Conservation (phyloP, 1,140 invertebrate species). For the Cheumatopsyche charites region DNA sequence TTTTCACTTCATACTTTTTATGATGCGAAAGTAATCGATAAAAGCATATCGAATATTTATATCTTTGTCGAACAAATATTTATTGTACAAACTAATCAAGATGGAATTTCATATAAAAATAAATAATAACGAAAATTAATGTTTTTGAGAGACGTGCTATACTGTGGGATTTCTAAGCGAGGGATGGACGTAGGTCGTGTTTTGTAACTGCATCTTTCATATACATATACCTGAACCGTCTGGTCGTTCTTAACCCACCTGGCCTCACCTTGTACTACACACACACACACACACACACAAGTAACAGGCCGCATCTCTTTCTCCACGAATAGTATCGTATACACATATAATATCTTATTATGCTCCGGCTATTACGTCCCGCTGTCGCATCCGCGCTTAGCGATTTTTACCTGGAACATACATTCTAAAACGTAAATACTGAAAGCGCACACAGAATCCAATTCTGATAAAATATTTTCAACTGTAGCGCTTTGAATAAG, state of each 20-base stretch:
- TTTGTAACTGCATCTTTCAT: constrained; percentile 1
- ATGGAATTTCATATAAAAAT: too few relatives aligned
- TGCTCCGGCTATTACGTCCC: constrained; percentile 5
- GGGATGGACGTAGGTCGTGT: not conserved
- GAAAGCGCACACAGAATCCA: not conserved
- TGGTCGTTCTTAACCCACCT: constrained; percentile 9
- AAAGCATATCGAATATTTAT: too few relatives aligned
- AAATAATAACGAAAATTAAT: too few relatives aligned
- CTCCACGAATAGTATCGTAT: too few relatives aligned
- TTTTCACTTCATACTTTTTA: too few relatives aligned
- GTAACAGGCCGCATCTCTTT: not conserved
- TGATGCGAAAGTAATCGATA: too few relatives aligned
- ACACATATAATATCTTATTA: too few relatives aligned
- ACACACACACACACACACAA: not conserved
- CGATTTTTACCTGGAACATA: constrained; percentile 9
- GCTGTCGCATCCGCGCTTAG: constrained; percentile 4
- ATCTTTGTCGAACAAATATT: too few relatives aligned
- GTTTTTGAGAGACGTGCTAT: not conserved
- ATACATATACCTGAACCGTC: not conserved
- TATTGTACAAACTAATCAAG: too few relatives aligned
- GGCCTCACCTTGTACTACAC: not conserved
- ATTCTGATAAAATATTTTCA: too few relatives aligned
- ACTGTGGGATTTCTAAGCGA: constrained; percentile 2
- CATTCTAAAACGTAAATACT: not conserved
- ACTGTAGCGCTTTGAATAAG: too few relatives aligned